A percentile compares a stretch with the other conserved stretches of the same genome.
These are phyloP conservation scores for Andrena flavipes DNA, from an alignment of 2,888 invertebrate species.

Conservation along the genomic window DNA sequence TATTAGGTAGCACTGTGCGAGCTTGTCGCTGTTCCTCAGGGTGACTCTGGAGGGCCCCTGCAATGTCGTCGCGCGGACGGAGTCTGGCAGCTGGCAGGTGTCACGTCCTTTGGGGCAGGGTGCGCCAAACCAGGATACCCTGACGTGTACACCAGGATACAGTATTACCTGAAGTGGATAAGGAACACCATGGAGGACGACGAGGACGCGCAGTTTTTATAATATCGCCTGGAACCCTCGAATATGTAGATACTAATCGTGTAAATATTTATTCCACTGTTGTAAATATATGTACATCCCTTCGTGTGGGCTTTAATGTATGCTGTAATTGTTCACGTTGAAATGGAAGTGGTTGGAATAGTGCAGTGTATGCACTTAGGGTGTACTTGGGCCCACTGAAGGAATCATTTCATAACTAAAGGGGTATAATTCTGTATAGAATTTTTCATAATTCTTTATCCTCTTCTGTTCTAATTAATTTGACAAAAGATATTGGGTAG, in stretches of 20 bases:
- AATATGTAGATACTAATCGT: conserved; percentile 39
- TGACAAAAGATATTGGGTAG: no score
- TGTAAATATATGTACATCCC: conserved; percentile 30
- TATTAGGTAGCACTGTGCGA: no score
- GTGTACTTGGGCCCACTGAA: no score
- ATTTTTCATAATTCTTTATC: no score
- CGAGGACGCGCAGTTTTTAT: conserved; percentile 39
- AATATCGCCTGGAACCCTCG: conserved; percentile 11
- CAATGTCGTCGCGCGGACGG: conserved; percentile 93
- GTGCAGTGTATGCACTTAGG: no score
- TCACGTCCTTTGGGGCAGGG: conserved; percentile 96
- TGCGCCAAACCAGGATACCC: conserved; percentile 95
- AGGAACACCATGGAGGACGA: conserved; percentile 78
- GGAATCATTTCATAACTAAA: no score
- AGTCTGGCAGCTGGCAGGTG: conserved; percentile 94
- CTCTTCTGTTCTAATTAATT: no score
- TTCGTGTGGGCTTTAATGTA: no score
- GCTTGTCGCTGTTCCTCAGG: conserved; percentile 85
- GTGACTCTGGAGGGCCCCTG: conserved; percentile 95
- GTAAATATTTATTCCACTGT: not conserved
- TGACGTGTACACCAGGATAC: conserved; percentile 94
- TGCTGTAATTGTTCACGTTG: no score
- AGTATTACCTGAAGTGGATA: conserved; percentile 95
- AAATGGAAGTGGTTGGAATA: no score
- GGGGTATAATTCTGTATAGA: no score